phyloP scores from a whole-genome alignment of 2,888 invertebrate species.

The Nemoura dubitans region DNA sequence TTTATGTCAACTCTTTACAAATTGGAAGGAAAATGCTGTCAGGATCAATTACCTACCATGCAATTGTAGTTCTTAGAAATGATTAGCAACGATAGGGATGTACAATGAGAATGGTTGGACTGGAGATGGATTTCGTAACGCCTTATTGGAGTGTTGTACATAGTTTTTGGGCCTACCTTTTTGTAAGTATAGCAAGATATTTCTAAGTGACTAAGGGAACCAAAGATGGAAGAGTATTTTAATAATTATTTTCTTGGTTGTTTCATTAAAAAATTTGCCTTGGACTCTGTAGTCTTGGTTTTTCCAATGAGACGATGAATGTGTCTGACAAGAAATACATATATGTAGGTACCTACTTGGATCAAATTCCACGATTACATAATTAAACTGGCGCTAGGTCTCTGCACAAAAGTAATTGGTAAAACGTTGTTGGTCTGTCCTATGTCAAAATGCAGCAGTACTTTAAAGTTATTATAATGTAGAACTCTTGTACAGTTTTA shows the following conservation, averaged over 20 bases:
- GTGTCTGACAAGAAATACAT: not conserved
- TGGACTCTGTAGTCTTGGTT: not conserved
- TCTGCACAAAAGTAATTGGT: not conserved
- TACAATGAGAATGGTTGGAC: not conserved
- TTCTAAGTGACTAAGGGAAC: not conserved
- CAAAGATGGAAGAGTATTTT: constrained; percentile 1
- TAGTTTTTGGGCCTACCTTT: not conserved
- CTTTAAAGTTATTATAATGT: not conserved
- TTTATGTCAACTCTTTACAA: not conserved
- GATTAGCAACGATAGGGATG: not conserved
- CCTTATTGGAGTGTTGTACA: not conserved
- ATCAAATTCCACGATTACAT: constrained; percentile 8
- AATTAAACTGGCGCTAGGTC: not conserved
- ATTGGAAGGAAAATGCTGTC: not conserved
- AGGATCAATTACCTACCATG: not conserved
- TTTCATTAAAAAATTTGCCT: constrained; percentile 12
- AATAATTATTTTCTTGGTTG: not conserved
- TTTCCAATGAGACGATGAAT: not conserved
- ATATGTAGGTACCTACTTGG: not conserved
- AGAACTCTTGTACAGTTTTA: constrained; percentile 4
- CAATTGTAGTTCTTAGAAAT: not conserved
- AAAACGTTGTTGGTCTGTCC: not conserved
- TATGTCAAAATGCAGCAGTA: not conserved
- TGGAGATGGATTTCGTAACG: not conserved
- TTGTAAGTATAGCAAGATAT: not conserved